A percentile compares a stretch with the other conserved stretches of the same genome.
phyloP scores from a whole-genome alignment of 2,113 vertebrate species.

The Python bivittatus region DNA sequence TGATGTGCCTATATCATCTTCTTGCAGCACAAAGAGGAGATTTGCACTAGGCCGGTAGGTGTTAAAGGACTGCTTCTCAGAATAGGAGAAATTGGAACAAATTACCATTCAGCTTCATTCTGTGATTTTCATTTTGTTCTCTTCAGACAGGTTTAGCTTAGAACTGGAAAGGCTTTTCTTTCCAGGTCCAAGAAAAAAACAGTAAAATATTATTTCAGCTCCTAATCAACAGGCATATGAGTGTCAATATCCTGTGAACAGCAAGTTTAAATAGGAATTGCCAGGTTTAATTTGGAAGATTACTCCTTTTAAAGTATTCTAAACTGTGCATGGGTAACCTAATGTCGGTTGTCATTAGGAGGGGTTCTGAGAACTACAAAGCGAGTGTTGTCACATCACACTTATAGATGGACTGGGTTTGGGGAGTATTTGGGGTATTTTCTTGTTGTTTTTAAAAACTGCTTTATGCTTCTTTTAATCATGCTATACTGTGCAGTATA shows the following conservation, averaged over 20 bases:
- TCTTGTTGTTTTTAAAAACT: neutral
- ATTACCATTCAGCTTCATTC: constrained; percentile 21
- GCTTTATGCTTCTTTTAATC: neutral
- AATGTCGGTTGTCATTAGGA: neutral
- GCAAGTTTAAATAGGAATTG: neutral
- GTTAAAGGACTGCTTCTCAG: neutral
- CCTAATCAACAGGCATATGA: constrained; percentile 1
- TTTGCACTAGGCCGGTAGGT: neutral
- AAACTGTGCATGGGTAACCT: neutral
- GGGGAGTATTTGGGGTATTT: neutral
- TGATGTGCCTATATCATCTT: neutral
- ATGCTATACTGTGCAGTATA: neutral
- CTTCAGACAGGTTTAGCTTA: constrained; percentile 34
- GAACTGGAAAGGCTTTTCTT: constrained; percentile 28
- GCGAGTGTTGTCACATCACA: neutral
- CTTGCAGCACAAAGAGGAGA: constrained; percentile 5
- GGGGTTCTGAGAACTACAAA: neutral
- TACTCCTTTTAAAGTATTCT: neutral
- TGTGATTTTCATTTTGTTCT: constrained; percentile 5
- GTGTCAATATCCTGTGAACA: neutral
- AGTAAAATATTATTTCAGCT: constrained; percentile 6
- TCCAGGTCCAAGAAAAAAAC: constrained; percentile 19
- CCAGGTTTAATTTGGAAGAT: neutral
- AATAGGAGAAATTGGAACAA: constrained; percentile 30
- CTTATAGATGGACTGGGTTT: neutral